A percentile compares a stretch with the other conserved stretches of the same genome.
Evolutionary conservation across 2,797 vertebrate species (phyloP).

Genomic region (Borostomias antarcticus): DNA sequence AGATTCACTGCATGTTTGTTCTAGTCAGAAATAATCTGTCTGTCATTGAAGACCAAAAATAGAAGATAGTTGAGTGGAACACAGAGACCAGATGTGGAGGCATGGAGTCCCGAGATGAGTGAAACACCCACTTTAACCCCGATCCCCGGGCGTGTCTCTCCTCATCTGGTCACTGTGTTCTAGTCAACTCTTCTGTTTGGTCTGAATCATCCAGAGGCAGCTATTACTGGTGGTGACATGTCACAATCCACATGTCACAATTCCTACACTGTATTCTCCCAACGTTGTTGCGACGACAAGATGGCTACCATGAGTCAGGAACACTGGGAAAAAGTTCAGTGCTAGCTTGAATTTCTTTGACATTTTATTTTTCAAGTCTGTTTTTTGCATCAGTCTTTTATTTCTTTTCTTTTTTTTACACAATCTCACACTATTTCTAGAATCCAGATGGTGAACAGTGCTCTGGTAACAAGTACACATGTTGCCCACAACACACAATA

Average conservation of each 20-base stretch:
- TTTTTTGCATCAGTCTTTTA: slow-evolving; percentile 28
- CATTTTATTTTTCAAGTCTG: slow-evolving; percentile 43
- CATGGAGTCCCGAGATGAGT: too few relatives aligned
- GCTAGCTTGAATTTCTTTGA: slow-evolving; percentile 40
- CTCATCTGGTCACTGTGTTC: too few relatives aligned
- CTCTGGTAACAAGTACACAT: slow-evolving; percentile 24
- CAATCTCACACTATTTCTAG: slow-evolving; percentile 32
- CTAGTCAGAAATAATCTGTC: slow-evolving; percentile 43
- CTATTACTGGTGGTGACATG: slow-evolving; percentile 69
- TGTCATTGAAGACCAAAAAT: too few relatives aligned
- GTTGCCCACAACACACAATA: slow-evolving; percentile 40
- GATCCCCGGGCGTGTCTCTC: too few relatives aligned
- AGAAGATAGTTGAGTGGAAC: too few relatives aligned
- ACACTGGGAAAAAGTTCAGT: slow-evolving; percentile 32
- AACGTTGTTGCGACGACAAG: slow-evolving; percentile 45
- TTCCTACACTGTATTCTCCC: slow-evolving; percentile 33
- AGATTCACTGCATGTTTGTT: slow-evolving; percentile 41
- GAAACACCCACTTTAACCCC: too few relatives aligned
- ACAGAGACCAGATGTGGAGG: too few relatives aligned
- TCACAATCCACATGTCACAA: slow-evolving; percentile 55
- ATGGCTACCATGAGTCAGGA: slow-evolving; percentile 33
- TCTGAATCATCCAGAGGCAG: slow-evolving; percentile 76
- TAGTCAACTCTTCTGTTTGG: too few relatives aligned
- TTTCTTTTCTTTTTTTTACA: slow-evolving; percentile 29
- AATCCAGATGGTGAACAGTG: slow-evolving; percentile 34